Evolutionary conservation across 2,113 vertebrate species (phyloP), one percentile per base, ranked within the genome.

Genomic region (Pimephales promelas): DNA sequence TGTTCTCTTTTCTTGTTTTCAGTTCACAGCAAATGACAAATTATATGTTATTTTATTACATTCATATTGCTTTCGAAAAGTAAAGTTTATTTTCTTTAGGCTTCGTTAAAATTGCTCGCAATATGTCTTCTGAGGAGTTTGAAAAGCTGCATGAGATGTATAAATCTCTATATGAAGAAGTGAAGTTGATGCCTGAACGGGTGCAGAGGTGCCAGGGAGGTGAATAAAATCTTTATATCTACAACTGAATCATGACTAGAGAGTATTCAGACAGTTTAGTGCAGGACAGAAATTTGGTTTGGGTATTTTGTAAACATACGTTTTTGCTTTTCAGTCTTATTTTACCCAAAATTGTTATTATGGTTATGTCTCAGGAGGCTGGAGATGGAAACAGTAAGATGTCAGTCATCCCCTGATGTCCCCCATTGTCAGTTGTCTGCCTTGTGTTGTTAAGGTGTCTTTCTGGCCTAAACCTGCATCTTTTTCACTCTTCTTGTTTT

Each of bases 91-190:
- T 66, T 64, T 5, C 24, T 13, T 79, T 34, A 43, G 40, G 10
- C 26, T 74, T 52, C 9, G 26, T 52, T 74, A 31, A 2, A 4
- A 28, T 56, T 2, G 0, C n/a, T 0, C 0, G 6, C 13, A 85
- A 61, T 85, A 96, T 90, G 95, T 97, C 97, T 31, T 97, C 97
- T 1, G 97, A 97, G 88, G 96, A 97, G 84, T 94, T 96, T 80
- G 97, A 99, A 92, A 97, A 97, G 89, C 88, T 98, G 71, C 96
- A 97, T 26, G 97, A 98, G 78, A 95, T 97, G 47, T 98, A 95
- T 90, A 93, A 83, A 26, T 92, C 92, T 0, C 84, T 97, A 75
- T 95, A 95, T 28, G 95, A 95, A 0, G 93, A 97, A 34, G 89
- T 98, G 11, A 94, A 90, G 77, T 88, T 90, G 16, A 92, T 94